Evolutionary conservation across 2,888 invertebrate species (phyloP).

Genomic region (Drosophila antonietae): DNA sequence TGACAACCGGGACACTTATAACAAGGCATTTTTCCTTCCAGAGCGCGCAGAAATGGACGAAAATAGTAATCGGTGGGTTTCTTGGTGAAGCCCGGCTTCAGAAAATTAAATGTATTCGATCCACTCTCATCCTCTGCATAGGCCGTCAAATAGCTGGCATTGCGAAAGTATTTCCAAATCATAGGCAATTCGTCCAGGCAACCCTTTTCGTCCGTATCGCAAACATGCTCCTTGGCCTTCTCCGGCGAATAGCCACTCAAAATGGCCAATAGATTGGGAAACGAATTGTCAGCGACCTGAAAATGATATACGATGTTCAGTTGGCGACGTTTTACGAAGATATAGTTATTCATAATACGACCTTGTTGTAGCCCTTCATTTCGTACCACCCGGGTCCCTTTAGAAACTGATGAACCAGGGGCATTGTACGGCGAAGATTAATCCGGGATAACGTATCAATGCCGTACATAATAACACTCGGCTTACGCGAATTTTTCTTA

Average conservation of each 20-base stretch:
- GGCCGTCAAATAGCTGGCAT: conserved; percentile 89
- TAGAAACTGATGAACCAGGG: conserved; percentile 88
- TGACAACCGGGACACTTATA: conserved; percentile 59
- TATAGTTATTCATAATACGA: conserved; percentile 75
- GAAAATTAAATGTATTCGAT: conserved; percentile 86
- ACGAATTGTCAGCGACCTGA: conserved; percentile 93
- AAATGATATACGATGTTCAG: background rate
- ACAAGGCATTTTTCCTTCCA: conserved; percentile 86
- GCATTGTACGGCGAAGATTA: conserved; percentile 91
- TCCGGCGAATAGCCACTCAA: conserved; percentile 88
- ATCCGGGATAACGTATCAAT: conserved; percentile 93
- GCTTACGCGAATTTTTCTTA: conserved; percentile 38
- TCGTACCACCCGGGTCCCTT: conserved; percentile 88
- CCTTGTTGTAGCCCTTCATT: conserved; percentile 89
- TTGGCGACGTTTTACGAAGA: too few relatives aligned
- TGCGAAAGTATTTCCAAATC: conserved; percentile 90
- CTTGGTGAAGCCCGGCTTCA: conserved; percentile 88
- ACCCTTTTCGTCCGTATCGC: conserved; percentile 85
- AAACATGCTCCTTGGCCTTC: conserved; percentile 84
- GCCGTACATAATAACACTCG: conserved; percentile 91
- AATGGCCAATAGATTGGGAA: conserved; percentile 93
- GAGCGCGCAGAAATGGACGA: conserved; percentile 88
- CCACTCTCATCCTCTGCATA: conserved; percentile 90
- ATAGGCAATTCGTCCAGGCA: conserved; percentile 89
- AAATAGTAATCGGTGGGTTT: conserved; percentile 92